Percentiles rank a stretch among this genome's conserved stretches.
These are phyloP conservation scores for Apodemus sylvaticus DNA, from an alignment of 2,113 vertebrate species.

Conservation along the genomic window DNA sequence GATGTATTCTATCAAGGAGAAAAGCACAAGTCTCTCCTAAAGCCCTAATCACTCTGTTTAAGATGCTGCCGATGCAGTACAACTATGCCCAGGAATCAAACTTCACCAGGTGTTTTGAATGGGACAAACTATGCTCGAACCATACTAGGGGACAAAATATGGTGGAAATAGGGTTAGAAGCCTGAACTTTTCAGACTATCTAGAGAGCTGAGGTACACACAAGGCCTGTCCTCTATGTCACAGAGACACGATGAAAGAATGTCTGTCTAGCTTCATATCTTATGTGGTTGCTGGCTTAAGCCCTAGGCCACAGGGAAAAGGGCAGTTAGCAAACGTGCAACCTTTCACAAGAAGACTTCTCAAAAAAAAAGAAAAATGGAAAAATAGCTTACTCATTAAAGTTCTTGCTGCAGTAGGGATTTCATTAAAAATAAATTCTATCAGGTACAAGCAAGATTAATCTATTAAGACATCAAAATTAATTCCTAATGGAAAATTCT, in stretches of 20 bases:
- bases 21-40: background rate
- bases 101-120: background rate
- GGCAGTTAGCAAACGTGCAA: background rate
- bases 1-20: background rate
- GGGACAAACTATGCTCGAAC: background rate
- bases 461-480: conserved; percentile 68
- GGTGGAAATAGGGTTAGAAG: background rate
- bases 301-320: background rate
- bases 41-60: background rate
- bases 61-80: background rate
- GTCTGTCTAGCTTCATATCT: background rate
- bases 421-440: conserved; percentile 60
- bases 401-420: conserved; percentile 11
- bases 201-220: background rate
- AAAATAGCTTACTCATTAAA: conserved; percentile 46
- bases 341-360: conserved; percentile 1
- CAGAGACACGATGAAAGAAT: background rate
- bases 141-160: background rate
- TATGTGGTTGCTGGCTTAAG: background rate
- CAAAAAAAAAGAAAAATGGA: background rate
- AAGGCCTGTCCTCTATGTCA: background rate
- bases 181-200: background rate
- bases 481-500: conserved; percentile 63
- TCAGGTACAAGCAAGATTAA: conserved; percentile 58
- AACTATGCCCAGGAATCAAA: background rate